Evolutionary conservation across 2,888 invertebrate genomes (phyloP).

Genomic region (Trichogramma evanescens): DNA sequence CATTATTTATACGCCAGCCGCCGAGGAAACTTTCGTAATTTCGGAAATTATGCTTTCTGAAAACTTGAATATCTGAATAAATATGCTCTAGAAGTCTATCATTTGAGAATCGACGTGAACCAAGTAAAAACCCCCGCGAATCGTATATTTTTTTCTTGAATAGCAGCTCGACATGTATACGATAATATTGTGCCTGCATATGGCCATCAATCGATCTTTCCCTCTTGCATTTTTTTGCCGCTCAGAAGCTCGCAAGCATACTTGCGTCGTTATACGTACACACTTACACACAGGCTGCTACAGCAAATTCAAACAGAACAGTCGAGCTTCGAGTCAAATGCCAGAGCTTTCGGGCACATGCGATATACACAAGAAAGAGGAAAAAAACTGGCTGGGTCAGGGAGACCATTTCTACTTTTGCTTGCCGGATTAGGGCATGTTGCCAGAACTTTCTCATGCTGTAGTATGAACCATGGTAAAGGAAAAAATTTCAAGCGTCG

Average conservation of each 20-base stretch:
- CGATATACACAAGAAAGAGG: slow-evolving; percentile 3
- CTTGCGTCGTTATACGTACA: too few species aligned
- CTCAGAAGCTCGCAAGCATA: too few species aligned
- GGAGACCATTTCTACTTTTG: slow-evolving; percentile 11
- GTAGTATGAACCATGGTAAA: neutral
- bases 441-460: slow-evolving; percentile 15
- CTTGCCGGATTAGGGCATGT: slow-evolving; percentile 12
- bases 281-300: neutral
- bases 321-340: neutral
- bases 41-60: neutral
- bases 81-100: neutral
- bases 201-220: too few species aligned
- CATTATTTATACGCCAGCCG: too few species aligned
- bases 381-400: slow-evolving; percentile 14
- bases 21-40: neutral
- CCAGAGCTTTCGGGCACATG: neutral
- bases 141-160: too few species aligned
- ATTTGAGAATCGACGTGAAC: neutral
- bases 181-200: too few species aligned
- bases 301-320: neutral
- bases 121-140: neutral
- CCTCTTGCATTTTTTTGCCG: too few species aligned
- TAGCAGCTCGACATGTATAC: too few species aligned
- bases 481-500: slow-evolving; percentile 18
- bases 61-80: neutral